Conservation (phyloP, 37 sponge, comb jelly and placozoan genomes). For the Bolinopsis microptera region DNA sequence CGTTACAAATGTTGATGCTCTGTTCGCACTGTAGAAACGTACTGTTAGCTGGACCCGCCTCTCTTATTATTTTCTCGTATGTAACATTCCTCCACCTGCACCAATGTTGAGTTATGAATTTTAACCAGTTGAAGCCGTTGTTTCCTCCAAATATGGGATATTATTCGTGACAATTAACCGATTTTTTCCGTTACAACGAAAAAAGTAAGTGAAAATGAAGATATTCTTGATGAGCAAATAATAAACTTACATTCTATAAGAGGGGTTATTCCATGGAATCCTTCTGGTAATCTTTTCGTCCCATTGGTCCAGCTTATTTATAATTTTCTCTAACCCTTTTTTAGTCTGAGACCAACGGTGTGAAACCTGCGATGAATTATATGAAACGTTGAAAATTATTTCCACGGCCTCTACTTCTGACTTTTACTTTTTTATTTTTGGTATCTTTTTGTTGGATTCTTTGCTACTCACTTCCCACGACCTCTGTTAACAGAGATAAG, state of each 20-base stretch:
- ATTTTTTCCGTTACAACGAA: too few relatives aligned
- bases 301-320: background rate
- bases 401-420: too few relatives aligned
- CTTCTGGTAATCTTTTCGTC: background rate
- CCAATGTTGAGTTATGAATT: background rate
- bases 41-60: constrained; percentile 1
- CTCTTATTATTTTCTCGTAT: background rate
- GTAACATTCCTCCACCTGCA: constrained; percentile 9
- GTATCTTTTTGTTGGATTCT: too few relatives aligned
- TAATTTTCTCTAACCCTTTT: background rate
- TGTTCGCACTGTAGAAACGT: constrained; percentile 27
- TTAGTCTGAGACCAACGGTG: background rate
- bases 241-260: background rate
- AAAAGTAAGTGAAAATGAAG: too few relatives aligned
- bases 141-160: too few relatives aligned
- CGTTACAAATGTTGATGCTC: background rate
- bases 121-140: too few relatives aligned
- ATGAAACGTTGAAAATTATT: too few relatives aligned
- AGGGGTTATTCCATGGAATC: background rate
- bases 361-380: background rate
- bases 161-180: too few relatives aligned
- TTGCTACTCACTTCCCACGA: too few relatives aligned
- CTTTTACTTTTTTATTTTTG: too few relatives aligned
- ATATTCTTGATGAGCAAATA: too few relatives aligned
- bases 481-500: too few relatives aligned